Conservation (phyloP, 2,888 invertebrate species). For the Carpatolechia fugitivella region DNA sequence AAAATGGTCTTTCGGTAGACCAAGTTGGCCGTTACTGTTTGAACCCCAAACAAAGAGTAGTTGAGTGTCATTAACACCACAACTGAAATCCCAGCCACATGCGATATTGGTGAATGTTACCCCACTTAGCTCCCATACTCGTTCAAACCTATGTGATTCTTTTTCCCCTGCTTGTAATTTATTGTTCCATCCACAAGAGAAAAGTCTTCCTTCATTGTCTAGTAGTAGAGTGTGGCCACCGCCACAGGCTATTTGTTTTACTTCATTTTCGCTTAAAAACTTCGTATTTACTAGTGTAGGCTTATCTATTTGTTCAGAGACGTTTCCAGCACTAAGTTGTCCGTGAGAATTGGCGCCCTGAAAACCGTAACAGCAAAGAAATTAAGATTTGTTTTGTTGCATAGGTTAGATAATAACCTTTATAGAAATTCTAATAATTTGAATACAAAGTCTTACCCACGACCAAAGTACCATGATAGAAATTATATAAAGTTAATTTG, state of each 20-base stretch:
- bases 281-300: slow-evolving; percentile 68
- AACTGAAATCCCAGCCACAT: slow-evolving; percentile 91
- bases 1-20: slow-evolving; percentile 77
- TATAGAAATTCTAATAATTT: too few relatives aligned
- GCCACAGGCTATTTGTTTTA: slow-evolving; percentile 85
- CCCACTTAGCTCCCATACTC: slow-evolving; percentile 79
- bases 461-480: slow-evolving; percentile 49
- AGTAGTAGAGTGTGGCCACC: slow-evolving; percentile 88
- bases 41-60: slow-evolving; percentile 91
- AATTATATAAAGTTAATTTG: slow-evolving; percentile 27
- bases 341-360: slow-evolving; percentile 93
- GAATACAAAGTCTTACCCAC: slow-evolving; percentile 44
- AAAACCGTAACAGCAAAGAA: slow-evolving; percentile 23
- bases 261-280: slow-evolving; percentile 57
- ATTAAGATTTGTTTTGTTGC: neutral
- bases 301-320: slow-evolving; percentile 82
- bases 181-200: slow-evolving; percentile 88
- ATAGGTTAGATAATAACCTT: too few relatives aligned
- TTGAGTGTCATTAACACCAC: slow-evolving; percentile 84
- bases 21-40: slow-evolving; percentile 87
- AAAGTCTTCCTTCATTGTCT: slow-evolving; percentile 83
- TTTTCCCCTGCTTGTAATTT: slow-evolving; percentile 84
- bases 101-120: slow-evolving; percentile 80
- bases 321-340: slow-evolving; percentile 84
- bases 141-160: slow-evolving; percentile 76